Evolutionary conservation across 2,797 vertebrate species (phyloP), one percentile per base, ranked within the genome.

Genomic region (Schizopygopsis malacanthus): DNA sequence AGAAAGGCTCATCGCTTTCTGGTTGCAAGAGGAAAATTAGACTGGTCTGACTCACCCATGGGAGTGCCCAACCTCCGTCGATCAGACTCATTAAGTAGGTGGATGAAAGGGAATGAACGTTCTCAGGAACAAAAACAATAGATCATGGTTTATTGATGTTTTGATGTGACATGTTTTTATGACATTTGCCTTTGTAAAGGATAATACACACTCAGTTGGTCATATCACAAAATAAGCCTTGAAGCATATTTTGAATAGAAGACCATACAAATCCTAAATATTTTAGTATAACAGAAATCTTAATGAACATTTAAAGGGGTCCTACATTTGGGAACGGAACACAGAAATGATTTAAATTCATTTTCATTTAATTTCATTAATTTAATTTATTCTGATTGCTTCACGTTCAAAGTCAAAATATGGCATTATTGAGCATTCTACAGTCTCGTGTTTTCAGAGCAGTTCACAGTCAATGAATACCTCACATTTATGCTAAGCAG

Each of bases 1-100:
- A 96, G 93, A 92, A 98, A 97, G 89, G 98, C 98, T 82, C 98
- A 96, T 90, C 98, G 97, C 91, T 99, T 97, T 93, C 95, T 99
- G 89, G 95, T 97, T 22, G 97, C 97, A 63, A 95, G 98, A 54
- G 96, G 97, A 52, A 96, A 96, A 93, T 91, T 98, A 93, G 98
- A 98, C 91, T 97, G 97, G 97, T 83, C 93, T 0, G 97, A 98
- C 20, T 88, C 92, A 1, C 92, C 95, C 7, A 85, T 90, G n/a
- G 91, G 87, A 0, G 93, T 94, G 80, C 96, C 95, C 1, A 86
- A 92, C 3, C 92, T 95, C 70, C 95, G 97, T 59, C 97, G 97
- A 87, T 93, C 97, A 0, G 97, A 99, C 87, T 94, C 95, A 4
- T 91, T 98, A 37, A 97, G 98, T 98, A 92, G 92, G 91, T 87